Evolutionary conservation across 2,113 vertebrate genomes (phyloP).

Genomic region (Alligator sinensis): DNA sequence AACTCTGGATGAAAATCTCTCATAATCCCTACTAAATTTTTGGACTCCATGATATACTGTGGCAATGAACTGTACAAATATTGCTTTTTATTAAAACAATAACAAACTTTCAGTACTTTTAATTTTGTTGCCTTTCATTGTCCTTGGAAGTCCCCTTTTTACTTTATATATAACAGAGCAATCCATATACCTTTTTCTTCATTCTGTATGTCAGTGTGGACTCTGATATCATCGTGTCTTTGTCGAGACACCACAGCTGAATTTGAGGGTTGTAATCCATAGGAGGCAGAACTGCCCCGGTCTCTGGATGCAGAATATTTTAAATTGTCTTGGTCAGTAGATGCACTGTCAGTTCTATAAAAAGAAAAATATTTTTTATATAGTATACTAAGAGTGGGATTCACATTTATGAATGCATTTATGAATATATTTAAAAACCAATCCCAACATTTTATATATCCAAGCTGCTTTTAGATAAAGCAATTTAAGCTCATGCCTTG

Average conservation of each 20-base stretch:
- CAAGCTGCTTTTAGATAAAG: not conserved
- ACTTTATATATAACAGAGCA: slow-evolving; percentile 25
- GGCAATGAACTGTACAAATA: not conserved
- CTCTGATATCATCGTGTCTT: slow-evolving; percentile 91
- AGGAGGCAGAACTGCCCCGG: slow-evolving; percentile 86
- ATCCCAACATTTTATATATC: not conserved
- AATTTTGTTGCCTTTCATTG: not conserved
- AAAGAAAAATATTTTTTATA: slow-evolving; percentile 66
- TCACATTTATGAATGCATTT: slow-evolving; percentile 37
- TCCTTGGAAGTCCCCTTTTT: not conserved
- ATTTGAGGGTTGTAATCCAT: slow-evolving; percentile 89
- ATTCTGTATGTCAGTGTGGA: slow-evolving; percentile 87
- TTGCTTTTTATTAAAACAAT: not conserved
- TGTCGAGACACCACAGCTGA: slow-evolving; percentile 88
- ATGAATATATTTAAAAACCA: slow-evolving; percentile 10
- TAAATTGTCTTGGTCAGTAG: slow-evolving; percentile 93
- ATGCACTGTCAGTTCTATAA: slow-evolving; percentile 93
- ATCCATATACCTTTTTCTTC: slow-evolving; percentile 83
- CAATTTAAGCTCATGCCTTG: not conserved
- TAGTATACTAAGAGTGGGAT: slow-evolving; percentile 42
- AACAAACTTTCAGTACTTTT: not conserved
- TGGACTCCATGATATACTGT: not conserved
- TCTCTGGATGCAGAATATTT: slow-evolving; percentile 92
- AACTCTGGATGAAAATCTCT: not conserved
- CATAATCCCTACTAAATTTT: not conserved